A percentile compares a stretch with the other conserved stretches of the same genome.
phyloP scores from a whole-genome alignment of 2,113 vertebrate species.

The Thermophis baileyi region DNA sequence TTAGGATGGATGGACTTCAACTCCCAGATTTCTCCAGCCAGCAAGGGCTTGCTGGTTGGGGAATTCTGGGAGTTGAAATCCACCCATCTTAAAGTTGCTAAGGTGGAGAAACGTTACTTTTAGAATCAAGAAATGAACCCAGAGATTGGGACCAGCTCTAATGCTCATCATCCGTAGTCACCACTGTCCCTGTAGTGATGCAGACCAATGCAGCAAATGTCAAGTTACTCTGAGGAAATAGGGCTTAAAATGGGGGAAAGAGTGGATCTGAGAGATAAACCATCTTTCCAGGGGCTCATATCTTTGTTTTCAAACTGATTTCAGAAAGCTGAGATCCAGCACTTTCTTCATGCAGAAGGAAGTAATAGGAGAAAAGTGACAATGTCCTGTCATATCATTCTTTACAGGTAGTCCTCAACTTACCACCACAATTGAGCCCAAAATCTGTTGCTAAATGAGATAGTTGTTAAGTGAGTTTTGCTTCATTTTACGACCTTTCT shows the following conservation, averaged over 20 bases:
- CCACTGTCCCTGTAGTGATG: neutral
- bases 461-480: neutral
- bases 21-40: too few species aligned
- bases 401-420: neutral
- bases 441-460: neutral
- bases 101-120: neutral
- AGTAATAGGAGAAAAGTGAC: neutral
- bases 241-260: neutral
- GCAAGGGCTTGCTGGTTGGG: neutral
- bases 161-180: neutral
- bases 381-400: neutral
- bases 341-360: neutral
- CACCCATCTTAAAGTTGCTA: neutral
- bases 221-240: neutral
- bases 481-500: neutral
- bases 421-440: neutral
- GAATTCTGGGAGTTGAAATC: neutral
- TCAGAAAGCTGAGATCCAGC: neutral
- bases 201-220: neutral
- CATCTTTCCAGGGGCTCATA: neutral
- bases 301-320: neutral
- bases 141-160: neutral
- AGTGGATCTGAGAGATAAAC: neutral
- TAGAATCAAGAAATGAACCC: neutral
- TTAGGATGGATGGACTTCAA: neutral